Conservation (phyloP, 2,888 invertebrate genomes). For the Iselma pallidipennis region DNA sequence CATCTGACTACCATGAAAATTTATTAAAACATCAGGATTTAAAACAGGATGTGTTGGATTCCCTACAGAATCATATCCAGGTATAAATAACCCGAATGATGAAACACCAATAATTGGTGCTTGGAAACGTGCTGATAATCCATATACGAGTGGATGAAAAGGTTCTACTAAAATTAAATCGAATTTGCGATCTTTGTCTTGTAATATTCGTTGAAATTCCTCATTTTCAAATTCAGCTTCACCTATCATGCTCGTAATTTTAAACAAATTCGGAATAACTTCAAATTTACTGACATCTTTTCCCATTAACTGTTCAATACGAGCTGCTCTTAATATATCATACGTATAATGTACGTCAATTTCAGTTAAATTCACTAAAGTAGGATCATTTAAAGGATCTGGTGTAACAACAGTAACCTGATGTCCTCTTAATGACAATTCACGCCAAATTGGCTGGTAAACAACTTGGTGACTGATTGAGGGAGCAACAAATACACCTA, state of each 20-base stretch:
- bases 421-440: conserved; percentile 54
- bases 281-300: too few species aligned
- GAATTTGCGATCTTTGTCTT: too few species aligned
- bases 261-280: too few species aligned
- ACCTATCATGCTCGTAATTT: too few species aligned
- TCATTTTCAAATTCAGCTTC: too few species aligned
- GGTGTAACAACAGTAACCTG: conserved; percentile 52
- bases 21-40: conserved; percentile 24
- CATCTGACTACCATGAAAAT: neutral
- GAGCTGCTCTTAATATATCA: too few species aligned
- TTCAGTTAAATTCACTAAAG: conserved; percentile 44
- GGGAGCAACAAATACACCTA: conserved; percentile 49
- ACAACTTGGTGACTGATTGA: conserved; percentile 55
- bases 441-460: conserved; percentile 49
- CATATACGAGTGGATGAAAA: too few species aligned
- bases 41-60: conserved; percentile 33
- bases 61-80: conserved; percentile 22
- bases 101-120: conserved; percentile 24
- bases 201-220: too few species aligned
- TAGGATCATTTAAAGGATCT: conserved; percentile 40
- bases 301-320: too few species aligned
- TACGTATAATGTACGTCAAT: conserved; percentile 46
- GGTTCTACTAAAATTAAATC: too few species aligned
- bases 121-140: too few species aligned
- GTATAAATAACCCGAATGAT: conserved; percentile 9